Evolutionary conservation across 2,888 invertebrate genomes (phyloP).

Genomic region (Geotrupes spiniger): DNA sequence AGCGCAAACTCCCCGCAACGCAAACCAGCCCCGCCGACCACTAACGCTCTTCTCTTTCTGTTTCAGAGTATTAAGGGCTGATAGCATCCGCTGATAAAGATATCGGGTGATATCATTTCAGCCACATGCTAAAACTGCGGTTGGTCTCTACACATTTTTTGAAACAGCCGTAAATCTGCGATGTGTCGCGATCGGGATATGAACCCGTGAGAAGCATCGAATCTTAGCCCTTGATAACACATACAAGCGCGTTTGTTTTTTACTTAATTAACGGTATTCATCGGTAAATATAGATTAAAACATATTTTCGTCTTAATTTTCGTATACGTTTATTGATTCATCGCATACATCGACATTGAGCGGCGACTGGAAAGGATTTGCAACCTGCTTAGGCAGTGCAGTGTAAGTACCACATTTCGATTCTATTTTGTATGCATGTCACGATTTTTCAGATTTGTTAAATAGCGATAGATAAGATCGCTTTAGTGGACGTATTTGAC

Average conservation of each 20-base stretch:
- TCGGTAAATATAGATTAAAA: slow-evolving; percentile 1
- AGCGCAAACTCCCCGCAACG: no score
- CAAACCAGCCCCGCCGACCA: no score
- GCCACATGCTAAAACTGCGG: slow-evolving; percentile 86
- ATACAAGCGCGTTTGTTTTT: slow-evolving; percentile 1
- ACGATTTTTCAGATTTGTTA: no score
- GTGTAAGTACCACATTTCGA: slow-evolving; percentile 32
- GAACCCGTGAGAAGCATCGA: slow-evolving; percentile 49
- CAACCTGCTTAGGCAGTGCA: slow-evolving; percentile 39
- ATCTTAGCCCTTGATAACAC: background rate
- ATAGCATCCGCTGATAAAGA: slow-evolving; percentile 24
- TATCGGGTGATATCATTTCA: slow-evolving; percentile 31
- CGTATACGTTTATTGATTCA: slow-evolving; percentile 9
- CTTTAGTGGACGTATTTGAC: no score
- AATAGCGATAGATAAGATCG: no score
- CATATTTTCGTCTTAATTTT: slow-evolving; percentile 4
- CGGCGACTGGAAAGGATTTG: slow-evolving; percentile 38
- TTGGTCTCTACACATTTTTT: slow-evolving; percentile 89
- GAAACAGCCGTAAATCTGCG: slow-evolving; percentile 83
- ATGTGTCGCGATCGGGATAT: slow-evolving; percentile 78
- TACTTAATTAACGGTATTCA: background rate
- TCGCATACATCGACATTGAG: slow-evolving; percentile 28
- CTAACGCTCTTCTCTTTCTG: slow-evolving; percentile 24
- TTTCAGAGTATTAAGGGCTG: slow-evolving; percentile 28
- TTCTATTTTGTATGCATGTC: no score